phyloP scores from a whole-genome alignment of 2,888 invertebrate species.

The Dorcus hopei region DNA sequence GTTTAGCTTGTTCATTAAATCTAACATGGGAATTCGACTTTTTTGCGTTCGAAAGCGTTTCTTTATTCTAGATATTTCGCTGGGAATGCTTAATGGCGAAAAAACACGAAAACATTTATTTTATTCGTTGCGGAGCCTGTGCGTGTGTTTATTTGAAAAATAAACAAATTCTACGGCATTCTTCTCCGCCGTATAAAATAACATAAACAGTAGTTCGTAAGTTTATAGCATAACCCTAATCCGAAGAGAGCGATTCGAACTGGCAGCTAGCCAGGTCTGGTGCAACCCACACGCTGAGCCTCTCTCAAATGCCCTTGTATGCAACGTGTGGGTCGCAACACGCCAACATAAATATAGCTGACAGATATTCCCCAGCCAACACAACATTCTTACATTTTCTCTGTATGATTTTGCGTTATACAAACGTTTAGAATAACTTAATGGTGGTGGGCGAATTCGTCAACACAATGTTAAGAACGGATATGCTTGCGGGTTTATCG shows the following conservation, averaged over 20 bases:
- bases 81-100: not conserved
- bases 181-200: conserved; percentile 13
- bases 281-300: conserved; percentile 31
- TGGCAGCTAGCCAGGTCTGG: conserved; percentile 23
- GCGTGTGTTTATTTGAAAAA: conserved; percentile 3
- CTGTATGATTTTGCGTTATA: conserved; percentile 19
- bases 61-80: conserved; percentile 8
- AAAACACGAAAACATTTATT: not conserved
- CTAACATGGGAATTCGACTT: not conserved
- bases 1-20: not conserved
- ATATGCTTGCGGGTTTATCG: conserved; percentile 23
- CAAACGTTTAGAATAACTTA: conserved; percentile 3
- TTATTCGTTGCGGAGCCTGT: not conserved
- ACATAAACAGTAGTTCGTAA: conserved; percentile 20
- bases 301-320: conserved; percentile 32
- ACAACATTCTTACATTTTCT: conserved; percentile 25
- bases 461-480: conserved; percentile 18
- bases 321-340: conserved; percentile 35
- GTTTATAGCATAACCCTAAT: conserved; percentile 19
- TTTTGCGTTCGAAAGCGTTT: conserved; percentile 3
- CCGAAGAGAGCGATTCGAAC: conserved; percentile 16
- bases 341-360: conserved; percentile 35
- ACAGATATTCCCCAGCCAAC: conserved; percentile 33
- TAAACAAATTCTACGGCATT: conserved; percentile 14
- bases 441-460: conserved; percentile 15